Evolutionary conservation across 2,113 vertebrate species (phyloP), one percentile per base, ranked within the genome.

Genomic region (Cinclus mexicanus): DNA sequence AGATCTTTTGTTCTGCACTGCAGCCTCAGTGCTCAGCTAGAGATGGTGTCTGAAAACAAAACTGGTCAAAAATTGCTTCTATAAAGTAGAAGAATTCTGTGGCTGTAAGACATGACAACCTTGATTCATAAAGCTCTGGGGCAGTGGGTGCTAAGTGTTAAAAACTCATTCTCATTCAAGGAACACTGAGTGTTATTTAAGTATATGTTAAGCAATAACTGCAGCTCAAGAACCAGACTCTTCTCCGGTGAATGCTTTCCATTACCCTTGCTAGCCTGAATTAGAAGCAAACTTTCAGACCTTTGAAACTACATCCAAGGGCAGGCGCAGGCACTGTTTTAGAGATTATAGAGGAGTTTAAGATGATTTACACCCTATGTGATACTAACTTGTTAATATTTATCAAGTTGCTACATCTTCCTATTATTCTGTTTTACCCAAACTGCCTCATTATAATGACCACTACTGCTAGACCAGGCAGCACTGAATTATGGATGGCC

Each of bases 371-470:
- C 35, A 12, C 31, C 31, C 72, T 14, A 7, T 26, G 31, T 75
- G 50, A 68, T 37, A 61, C 31, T 41, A 49, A 63, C 33, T 74
- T 91, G 52, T 93, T 94, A 83, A 92, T 92, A 89, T 89, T 95
- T 90, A 90, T 81, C 92, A 89, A 88, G 65, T 84, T 0, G 0
- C 46, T 75, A 53, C 39, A 57, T 47, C 68, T 90, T 88, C 67
- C 79, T 70, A 7, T 22, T 46, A 82, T 72, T 87, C 83, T 1
- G 1, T 15, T 89, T 94, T 86, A 24, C 33, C 20, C 41, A 42
- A 10, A 84, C 52, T 35, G 14, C 56, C 90, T 74, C n/a, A 64
- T 75, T 44, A 49, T 63, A 76, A 69, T 81, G 75, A 80, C 59
- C 70, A 46, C 67, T 63, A 37, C 17, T 21, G 42, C 57, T 63